Conservation (phyloP, 1,140 invertebrate species). For the Drosophila sp. region DNA sequence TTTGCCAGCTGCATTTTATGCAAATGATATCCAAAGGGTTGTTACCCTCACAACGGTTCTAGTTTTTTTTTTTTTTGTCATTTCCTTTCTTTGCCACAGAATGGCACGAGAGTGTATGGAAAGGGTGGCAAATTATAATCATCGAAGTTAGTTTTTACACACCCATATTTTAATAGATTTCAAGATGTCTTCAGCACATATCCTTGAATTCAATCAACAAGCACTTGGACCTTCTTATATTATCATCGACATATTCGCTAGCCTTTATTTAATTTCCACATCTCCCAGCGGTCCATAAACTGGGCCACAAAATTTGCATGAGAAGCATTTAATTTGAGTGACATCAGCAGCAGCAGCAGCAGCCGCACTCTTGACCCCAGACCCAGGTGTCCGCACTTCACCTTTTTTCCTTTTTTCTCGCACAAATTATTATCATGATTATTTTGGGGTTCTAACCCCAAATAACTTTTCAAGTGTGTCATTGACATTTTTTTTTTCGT, state of each 20-base stretch:
- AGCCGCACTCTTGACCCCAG: slow-evolving; percentile 36
- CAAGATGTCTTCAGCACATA: not conserved
- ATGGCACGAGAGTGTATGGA: not conserved
- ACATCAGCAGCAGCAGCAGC: slow-evolving; percentile 50
- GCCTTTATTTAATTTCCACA: slow-evolving; percentile 21
- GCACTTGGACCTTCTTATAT: slow-evolving; percentile 8
- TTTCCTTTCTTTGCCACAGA: not conserved
- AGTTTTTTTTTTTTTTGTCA: not conserved
- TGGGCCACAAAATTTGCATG: slow-evolving; percentile 41
- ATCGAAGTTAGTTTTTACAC: not conserved
- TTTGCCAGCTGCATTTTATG: slow-evolving; percentile 66
- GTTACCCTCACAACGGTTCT: not conserved
- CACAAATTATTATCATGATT: slow-evolving; percentile 15
- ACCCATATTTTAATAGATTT: too few relatives aligned
- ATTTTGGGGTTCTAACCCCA: slow-evolving; percentile 26
- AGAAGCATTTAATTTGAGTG: slow-evolving; percentile 36
- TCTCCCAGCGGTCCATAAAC: slow-evolving; percentile 9
- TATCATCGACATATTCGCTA: not conserved
- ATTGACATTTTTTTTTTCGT: slow-evolving; percentile 18
- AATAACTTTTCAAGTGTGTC: slow-evolving; percentile 38
- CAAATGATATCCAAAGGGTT: slow-evolving; percentile 38
- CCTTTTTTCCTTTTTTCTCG: slow-evolving; percentile 15
- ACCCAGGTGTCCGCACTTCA: slow-evolving; percentile 40
- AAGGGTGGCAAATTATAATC: not conserved
- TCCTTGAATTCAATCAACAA: slow-evolving; percentile 12